phyloP scores from a whole-genome alignment of 2,113 vertebrate species.

The Neolamprologus toae region DNA sequence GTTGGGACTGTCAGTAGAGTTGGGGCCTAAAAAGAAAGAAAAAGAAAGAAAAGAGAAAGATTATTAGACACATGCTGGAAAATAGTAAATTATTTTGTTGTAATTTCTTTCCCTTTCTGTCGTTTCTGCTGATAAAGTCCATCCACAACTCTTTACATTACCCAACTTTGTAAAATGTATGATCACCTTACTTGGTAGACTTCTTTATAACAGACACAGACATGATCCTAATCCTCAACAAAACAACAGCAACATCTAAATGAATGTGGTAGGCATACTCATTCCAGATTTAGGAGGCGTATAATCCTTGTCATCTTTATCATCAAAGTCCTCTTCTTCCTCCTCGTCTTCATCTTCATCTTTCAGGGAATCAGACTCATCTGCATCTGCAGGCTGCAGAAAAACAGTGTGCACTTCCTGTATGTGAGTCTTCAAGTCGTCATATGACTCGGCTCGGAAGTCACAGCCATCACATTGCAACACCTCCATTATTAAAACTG shows the following conservation, averaged over 20 bases:
- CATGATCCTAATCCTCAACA: slow-evolving; percentile 1
- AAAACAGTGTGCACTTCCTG: slow-evolving; percentile 97
- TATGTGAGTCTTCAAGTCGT: slow-evolving; percentile 94
- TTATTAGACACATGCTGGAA: background rate
- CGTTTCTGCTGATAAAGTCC: background rate
- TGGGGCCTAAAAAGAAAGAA: slow-evolving; percentile 76
- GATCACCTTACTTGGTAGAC: background rate
- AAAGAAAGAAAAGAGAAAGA: background rate
- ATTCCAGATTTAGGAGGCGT: slow-evolving; percentile 78
- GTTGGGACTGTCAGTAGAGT: slow-evolving; percentile 77
- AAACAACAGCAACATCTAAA: slow-evolving; percentile 19
- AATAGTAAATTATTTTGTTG: background rate
- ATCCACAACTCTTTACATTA: background rate
- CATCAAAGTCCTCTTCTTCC: slow-evolving; percentile 79
- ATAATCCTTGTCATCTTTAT: slow-evolving; percentile 85
- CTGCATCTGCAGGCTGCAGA: slow-evolving; percentile 90
- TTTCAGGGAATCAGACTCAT: slow-evolving; percentile 69
- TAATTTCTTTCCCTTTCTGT: background rate
- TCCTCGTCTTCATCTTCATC: slow-evolving; percentile 81
- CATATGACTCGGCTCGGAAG: slow-evolving; percentile 92
- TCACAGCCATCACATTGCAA: slow-evolving; percentile 98
- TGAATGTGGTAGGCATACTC: slow-evolving; percentile 70
- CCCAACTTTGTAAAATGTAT: background rate
- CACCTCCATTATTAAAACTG: slow-evolving; percentile 85
- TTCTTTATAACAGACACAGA: background rate